phyloP scores from a whole-genome alignment of 92 coral and sea anemone genomes.

The Paragorgia papillata region DNA sequence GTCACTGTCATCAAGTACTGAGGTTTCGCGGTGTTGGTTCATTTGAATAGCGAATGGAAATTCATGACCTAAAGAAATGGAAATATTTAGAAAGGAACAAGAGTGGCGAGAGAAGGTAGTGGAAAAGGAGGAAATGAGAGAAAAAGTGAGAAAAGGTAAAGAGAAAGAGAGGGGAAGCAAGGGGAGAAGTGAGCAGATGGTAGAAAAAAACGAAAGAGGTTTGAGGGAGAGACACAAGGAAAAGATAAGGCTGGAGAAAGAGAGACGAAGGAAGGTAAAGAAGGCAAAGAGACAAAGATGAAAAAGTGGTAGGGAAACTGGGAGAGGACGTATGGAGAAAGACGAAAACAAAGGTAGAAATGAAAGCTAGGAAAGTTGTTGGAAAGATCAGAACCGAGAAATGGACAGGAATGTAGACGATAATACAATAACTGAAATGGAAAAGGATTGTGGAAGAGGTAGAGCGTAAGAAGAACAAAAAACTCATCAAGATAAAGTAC shows the following conservation, averaged over 20 bases:
- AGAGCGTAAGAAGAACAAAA: too few relatives aligned
- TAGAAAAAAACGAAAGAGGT: not conserved
- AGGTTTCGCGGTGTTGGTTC: slow-evolving; percentile 92
- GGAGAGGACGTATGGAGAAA: too few relatives aligned
- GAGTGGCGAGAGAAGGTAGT: not conserved
- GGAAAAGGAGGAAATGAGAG: not conserved
- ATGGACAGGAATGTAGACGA: not conserved
- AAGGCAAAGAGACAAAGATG: too few relatives aligned
- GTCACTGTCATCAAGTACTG: slow-evolving; percentile 78
- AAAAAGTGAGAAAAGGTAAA: not conserved
- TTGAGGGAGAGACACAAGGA: not conserved
- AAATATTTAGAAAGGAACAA: not conserved
- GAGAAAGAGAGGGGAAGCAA: too few relatives aligned
- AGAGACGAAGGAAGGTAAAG: too few relatives aligned
- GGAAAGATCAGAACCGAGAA: too few relatives aligned
- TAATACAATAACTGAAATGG: not conserved
- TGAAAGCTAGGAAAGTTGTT: too few relatives aligned
- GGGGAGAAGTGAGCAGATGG: not conserved
- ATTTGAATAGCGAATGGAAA: slow-evolving; percentile 97
- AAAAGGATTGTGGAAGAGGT: too few relatives aligned
- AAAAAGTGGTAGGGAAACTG: too few relatives aligned
- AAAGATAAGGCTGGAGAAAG: not conserved
- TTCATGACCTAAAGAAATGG: slow-evolving; percentile 78
- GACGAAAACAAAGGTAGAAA: too few relatives aligned
- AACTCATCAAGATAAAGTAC: too few relatives aligned